A percentile compares a stretch with the other conserved stretches of the same genome.
These are phyloP conservation scores for Pituophis catenifer DNA, from an alignment of 2,113 vertebrate species.

Conservation along the genomic window DNA sequence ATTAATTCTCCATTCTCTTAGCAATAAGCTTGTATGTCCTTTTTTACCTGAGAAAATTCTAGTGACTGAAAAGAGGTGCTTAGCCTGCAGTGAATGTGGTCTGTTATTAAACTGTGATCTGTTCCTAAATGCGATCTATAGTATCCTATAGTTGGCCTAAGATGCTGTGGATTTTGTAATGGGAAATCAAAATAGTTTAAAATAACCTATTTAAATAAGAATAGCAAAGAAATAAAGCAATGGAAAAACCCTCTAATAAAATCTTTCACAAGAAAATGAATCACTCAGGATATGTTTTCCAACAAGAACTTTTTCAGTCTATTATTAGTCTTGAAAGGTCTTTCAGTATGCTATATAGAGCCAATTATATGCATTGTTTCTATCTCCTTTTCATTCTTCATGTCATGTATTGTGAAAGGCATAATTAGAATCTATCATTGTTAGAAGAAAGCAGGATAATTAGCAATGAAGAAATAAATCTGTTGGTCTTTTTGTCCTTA, in stretches of 20 bases:
- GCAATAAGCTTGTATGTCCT: neutral
- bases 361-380: slow-evolving; percentile 45
- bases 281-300: slow-evolving; percentile 32
- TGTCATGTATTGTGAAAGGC: neutral
- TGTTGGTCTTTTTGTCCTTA: slow-evolving; percentile 15
- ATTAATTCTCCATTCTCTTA: neutral
- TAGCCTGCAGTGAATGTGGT: neutral
- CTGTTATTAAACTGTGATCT: neutral
- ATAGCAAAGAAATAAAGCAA: neutral
- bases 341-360: slow-evolving; percentile 15
- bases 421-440: slow-evolving; percentile 35
- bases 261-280: slow-evolving; percentile 21
- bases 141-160: neutral
- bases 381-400: slow-evolving; percentile 27
- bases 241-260: neutral
- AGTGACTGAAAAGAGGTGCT: neutral
- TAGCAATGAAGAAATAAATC: slow-evolving; percentile 20
- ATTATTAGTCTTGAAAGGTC: slow-evolving; percentile 35
- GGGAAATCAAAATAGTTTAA: neutral
- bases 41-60: neutral
- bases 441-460: slow-evolving; percentile 31
- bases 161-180: neutral
- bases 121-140: neutral
- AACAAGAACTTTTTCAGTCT: slow-evolving; percentile 1
- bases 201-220: neutral